phyloP scores from a whole-genome alignment of 23 tunicate genomes.

The Phallusia fumigata region DNA sequence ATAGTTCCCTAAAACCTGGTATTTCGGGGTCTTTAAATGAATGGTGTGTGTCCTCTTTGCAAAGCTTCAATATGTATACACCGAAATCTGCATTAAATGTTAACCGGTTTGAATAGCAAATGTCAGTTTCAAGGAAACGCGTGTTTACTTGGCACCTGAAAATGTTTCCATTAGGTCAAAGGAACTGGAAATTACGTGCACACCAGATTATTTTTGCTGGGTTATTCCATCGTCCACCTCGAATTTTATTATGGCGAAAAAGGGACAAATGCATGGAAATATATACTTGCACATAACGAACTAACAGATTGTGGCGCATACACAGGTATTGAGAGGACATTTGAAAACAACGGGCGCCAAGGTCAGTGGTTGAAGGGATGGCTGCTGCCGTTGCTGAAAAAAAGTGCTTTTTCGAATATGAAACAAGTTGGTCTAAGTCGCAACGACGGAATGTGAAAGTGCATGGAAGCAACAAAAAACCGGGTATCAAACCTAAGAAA shows the following conservation, averaged over 20 bases:
- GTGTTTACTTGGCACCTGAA: too few relatives aligned
- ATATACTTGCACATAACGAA: slow-evolving; percentile 1
- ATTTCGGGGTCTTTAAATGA: too few relatives aligned
- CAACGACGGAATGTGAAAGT: slow-evolving; percentile 5
- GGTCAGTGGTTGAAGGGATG: slow-evolving; percentile 4
- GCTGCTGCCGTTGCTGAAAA: neutral
- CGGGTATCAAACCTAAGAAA: too few relatives aligned
- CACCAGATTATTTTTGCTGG: neutral
- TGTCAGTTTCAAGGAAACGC: too few relatives aligned
- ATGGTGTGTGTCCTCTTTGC: too few relatives aligned
- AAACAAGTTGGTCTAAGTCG: neutral
- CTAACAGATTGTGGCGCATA: neutral
- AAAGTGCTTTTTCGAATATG: neutral
- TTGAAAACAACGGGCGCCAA: neutral
- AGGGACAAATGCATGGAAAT: neutral
- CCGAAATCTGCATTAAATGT: too few relatives aligned
- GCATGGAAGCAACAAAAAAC: neutral
- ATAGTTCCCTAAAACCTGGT: too few relatives aligned
- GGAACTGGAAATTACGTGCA: too few relatives aligned
- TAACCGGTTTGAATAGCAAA: too few relatives aligned
- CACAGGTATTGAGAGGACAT: neutral
- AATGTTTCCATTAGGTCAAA: too few relatives aligned
- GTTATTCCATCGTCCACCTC: neutral
- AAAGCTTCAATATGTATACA: too few relatives aligned
- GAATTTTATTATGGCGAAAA: neutral